phyloP scores from a whole-genome alignment of 2,797 vertebrate species.

The Sebastes hubbsi region DNA sequence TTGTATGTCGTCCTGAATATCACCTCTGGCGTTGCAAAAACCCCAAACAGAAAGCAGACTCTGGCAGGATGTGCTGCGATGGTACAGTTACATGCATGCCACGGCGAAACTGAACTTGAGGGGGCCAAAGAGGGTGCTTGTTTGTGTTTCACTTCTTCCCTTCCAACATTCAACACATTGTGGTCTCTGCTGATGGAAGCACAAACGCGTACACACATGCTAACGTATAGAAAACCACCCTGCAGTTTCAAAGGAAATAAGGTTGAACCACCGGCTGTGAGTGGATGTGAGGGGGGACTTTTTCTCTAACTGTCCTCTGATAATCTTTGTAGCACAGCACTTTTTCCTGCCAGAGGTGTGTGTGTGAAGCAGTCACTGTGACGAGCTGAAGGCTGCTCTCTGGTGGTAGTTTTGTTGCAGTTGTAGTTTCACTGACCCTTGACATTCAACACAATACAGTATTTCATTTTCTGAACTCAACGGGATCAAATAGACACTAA shows the following conservation, averaged over 20 bases:
- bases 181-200: conserved; percentile 9
- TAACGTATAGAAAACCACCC: conserved; percentile 55
- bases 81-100: background rate
- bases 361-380: background rate
- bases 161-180: background rate
- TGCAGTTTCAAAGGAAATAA: conserved; percentile 62
- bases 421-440: conserved; percentile 6
- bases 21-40: conserved; percentile 26
- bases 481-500: background rate
- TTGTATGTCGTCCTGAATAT: background rate
- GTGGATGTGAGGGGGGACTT: conserved; percentile 41
- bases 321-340: conserved; percentile 8
- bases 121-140: background rate
- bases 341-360: conserved; percentile 11
- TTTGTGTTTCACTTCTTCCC: conserved; percentile 62
- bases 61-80: conserved; percentile 27
- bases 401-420: conserved; percentile 25
- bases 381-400: conserved; percentile 37
- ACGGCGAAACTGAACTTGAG: conserved; percentile 30
- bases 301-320: conserved; percentile 16
- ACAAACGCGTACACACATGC: conserved; percentile 21
- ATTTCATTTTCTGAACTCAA: background rate
- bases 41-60: conserved; percentile 48
- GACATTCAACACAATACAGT: background rate
- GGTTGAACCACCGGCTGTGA: conserved; percentile 8